Evolutionary conservation across 1,140 invertebrate species (phyloP).

Genomic region (Gonatopus flavifemur): DNA sequence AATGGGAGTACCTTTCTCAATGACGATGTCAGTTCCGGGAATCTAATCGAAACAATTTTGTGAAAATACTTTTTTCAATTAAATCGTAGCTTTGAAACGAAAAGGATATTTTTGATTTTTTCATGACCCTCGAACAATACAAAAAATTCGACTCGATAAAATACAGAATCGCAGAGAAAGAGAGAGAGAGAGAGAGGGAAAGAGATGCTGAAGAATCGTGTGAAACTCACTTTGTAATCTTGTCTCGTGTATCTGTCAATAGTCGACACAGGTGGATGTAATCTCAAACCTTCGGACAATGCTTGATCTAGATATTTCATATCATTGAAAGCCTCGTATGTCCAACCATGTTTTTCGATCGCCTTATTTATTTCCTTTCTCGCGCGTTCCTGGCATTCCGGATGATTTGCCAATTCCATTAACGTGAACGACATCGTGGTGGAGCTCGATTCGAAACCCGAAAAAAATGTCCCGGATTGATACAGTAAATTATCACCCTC

Average conservation of each 20-base stretch:
- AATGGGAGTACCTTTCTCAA: conserved; percentile 50
- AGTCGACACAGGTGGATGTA: conserved; percentile 65
- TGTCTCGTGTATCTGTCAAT: conserved; percentile 57
- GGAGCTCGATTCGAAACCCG: conserved; percentile 64
- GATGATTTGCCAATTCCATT: conserved; percentile 52
- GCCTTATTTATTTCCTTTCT: conserved; percentile 62
- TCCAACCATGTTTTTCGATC: conserved; percentile 41
- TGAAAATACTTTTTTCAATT: not conserved
- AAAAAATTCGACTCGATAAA: too few species aligned
- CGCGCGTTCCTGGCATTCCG: conserved; percentile 49
- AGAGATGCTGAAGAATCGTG: not conserved
- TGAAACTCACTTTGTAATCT: conserved; percentile 44
- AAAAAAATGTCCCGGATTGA: conserved; percentile 53
- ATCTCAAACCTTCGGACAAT: conserved; percentile 51
- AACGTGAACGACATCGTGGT: conserved; percentile 51
- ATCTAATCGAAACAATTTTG: too few species aligned
- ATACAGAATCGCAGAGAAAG: too few species aligned
- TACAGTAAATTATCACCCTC: conserved; percentile 34
- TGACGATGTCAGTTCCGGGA: conserved; percentile 44
- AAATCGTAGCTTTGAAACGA: not conserved
- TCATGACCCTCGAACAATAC: not conserved
- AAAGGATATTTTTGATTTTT: not conserved
- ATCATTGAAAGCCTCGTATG: conserved; percentile 42
- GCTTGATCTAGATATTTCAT: conserved; percentile 48
- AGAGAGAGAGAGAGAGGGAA: too few species aligned